Evolutionary conservation across 2,113 vertebrate genomes (phyloP), one percentile per base, ranked within the genome.

Genomic region (Spheniscus mendiculus): DNA sequence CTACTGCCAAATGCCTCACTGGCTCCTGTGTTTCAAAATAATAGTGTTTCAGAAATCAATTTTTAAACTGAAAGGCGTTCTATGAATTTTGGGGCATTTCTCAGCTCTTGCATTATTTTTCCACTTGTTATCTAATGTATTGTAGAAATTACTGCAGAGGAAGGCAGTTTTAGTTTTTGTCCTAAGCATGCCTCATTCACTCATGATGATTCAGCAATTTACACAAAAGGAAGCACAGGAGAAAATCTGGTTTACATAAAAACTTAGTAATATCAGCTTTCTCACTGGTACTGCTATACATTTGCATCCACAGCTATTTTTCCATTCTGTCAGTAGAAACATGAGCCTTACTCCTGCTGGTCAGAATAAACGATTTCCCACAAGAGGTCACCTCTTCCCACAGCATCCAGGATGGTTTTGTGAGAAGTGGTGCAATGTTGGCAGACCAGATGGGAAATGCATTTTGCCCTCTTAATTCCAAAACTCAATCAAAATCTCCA

Each of bases 161-260:
- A 79, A 96, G 91, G 80, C 80, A 92, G 49, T 87, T 97, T 93
- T 70, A 49, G 20, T 11, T 84, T 82, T 92, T 84, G 19, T 55
- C 56, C 40, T 77, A 89, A 71, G 47, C 30, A 22, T 69, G 61
- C 36, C 56, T 87, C 65, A 40, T 58, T 79, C 55, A 18, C 18
- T 77, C 25, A 36, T 1, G 14, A 66, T 50, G n/a, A 93, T 83
- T 89, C 62, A 93, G 77, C 62, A 94, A 30, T 47, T 94, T 80
- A 82, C 59, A 77, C 32, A 73, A 58, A 88, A 82, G 34, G 19
- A 89, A 81, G 61, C 23, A 49, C 38, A 69, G 14, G 5, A 19
- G 7, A 92, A 76, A 76, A 67, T 36, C 26, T 32, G 27, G 36
- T 72, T 92, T 66, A 73, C 27, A 42, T n/a, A 40, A 86, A 72